phyloP scores from a whole-genome alignment of 2,113 vertebrate species.

The Leucopsar rothschildi region DNA sequence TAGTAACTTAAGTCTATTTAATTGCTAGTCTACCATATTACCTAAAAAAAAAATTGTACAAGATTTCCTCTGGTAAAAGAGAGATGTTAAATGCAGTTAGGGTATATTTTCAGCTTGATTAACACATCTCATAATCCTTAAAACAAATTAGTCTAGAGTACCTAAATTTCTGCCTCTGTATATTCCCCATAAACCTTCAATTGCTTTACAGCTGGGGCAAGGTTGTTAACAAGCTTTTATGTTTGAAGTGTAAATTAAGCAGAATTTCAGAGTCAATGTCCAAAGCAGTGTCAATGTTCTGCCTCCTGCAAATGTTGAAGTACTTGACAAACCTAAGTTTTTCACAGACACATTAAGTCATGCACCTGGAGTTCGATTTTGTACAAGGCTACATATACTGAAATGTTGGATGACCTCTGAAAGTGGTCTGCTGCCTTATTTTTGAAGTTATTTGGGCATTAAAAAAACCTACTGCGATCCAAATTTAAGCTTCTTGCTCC shows the following conservation, averaged over 20 bases:
- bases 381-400: neutral
- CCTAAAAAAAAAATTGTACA: neutral
- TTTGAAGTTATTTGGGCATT: neutral
- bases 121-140: neutral
- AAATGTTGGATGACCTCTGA: neutral
- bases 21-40: neutral
- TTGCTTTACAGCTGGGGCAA: neutral
- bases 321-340: neutral
- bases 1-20: neutral
- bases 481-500: neutral
- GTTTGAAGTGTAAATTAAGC: constrained; percentile 30
- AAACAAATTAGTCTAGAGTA: neutral
- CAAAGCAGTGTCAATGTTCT: neutral
- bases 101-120: neutral
- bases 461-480: neutral
- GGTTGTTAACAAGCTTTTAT: neutral
- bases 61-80: neutral
- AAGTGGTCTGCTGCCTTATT: neutral
- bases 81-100: neutral
- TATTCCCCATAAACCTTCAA: neutral
- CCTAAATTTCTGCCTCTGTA: neutral
- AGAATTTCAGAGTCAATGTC: neutral
- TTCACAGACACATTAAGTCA: neutral
- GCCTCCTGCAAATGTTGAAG: neutral
- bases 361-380: neutral